A percentile compares a stretch with the other conserved stretches of the same genome.
These are phyloP conservation scores for Polyommatus icarus DNA, from an alignment of 2,888 invertebrate genomes.

Conservation along the genomic window DNA sequence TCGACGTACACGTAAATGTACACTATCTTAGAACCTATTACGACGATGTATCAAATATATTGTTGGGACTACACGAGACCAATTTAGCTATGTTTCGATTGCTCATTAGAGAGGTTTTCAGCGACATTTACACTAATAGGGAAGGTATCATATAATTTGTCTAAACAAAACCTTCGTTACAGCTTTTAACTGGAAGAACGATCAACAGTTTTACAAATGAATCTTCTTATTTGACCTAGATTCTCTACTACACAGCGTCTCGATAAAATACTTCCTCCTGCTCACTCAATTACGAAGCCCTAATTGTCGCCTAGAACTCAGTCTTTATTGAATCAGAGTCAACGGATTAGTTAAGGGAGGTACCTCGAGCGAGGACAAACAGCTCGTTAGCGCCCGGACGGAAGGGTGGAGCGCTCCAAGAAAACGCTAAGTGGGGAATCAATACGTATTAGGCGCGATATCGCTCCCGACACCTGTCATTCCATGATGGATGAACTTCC, in stretches of 20 bases:
- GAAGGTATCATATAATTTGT: neutral
- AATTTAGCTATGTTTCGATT: neutral
- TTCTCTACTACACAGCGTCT: neutral
- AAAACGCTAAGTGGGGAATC: conserved; percentile 80
- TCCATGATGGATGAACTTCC: conserved; percentile 79
- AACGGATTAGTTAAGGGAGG: conserved; percentile 39
- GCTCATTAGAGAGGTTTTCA: neutral
- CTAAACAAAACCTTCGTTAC: neutral
- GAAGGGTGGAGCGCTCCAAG: conserved; percentile 79
- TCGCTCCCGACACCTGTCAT: conserved; percentile 76
- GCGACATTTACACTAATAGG: too few species aligned
- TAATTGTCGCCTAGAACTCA: conserved; percentile 34
- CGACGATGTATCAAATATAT: conserved; percentile 39
- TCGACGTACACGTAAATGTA: conserved; percentile 75
- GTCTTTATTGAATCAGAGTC: conserved; percentile 34
- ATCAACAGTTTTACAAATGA: neutral
- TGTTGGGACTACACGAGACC: conserved; percentile 17
- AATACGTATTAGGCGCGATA: conserved; percentile 80
- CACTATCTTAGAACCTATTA: conserved; percentile 57
- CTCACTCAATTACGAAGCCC: conserved; percentile 26
- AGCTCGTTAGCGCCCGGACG: conserved; percentile 75
- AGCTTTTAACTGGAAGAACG: neutral
- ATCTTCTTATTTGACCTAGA: neutral
- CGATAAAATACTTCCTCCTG: conserved; percentile 9
- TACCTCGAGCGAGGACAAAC: conserved; percentile 74